These are phyloP conservation scores for Alligator sinensis DNA, from an alignment of 2,113 vertebrate genomes.

Conservation along the genomic window DNA sequence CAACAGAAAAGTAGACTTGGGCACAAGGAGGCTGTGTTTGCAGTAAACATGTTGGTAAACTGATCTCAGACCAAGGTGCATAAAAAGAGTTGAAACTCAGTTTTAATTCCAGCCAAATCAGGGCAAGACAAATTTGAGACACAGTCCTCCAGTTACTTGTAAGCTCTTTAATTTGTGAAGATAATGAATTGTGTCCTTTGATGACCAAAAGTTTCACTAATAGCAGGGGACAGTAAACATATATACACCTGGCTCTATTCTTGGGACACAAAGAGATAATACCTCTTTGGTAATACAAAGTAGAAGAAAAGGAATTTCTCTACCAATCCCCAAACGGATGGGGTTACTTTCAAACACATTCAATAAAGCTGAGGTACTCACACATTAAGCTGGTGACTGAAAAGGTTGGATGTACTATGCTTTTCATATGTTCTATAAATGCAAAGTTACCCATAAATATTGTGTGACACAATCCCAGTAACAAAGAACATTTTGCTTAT, in stretches of 20 bases:
- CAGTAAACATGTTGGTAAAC: neutral
- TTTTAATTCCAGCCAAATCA: neutral
- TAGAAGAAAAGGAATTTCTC: neutral
- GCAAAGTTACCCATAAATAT: neutral
- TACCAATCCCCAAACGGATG: neutral
- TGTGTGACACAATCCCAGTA: neutral
- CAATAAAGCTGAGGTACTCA: neutral
- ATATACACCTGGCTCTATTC: neutral
- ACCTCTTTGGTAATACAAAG: neutral
- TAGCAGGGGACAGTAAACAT: neutral
- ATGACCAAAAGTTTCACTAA: neutral
- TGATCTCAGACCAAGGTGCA: neutral
- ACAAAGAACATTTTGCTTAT: neutral
- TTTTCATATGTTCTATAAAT: neutral
- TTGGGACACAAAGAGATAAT: neutral
- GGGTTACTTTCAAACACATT: neutral
- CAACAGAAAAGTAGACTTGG: neutral
- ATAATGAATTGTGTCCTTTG: neutral
- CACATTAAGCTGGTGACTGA: neutral
- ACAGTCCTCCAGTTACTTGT: neutral
- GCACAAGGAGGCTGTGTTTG: neutral
- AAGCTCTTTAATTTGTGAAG: neutral
- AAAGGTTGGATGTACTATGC: neutral
- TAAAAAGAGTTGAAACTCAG: neutral
- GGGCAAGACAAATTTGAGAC: neutral